Percentiles rank a stretch among this genome's conserved stretches.
phyloP scores from a whole-genome alignment of 2,113 vertebrate species.

The Entomyzon cyanotis region DNA sequence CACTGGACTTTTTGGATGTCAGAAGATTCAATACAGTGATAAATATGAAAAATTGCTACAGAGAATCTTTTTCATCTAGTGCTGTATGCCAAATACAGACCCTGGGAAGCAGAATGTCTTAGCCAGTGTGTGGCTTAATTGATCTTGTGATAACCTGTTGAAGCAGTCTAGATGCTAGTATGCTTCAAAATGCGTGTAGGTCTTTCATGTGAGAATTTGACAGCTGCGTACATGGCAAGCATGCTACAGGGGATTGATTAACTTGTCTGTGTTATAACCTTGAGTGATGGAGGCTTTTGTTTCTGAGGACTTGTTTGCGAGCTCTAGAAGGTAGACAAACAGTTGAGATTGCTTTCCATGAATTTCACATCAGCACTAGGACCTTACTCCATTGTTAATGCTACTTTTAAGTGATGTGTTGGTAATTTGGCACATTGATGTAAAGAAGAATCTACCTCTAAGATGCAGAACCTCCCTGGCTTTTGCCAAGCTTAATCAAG shows the following conservation, averaged over 20 bases:
- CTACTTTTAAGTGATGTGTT: not conserved
- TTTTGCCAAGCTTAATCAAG: not conserved
- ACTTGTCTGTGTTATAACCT: not conserved
- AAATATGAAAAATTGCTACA: not conserved
- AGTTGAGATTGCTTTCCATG: not conserved
- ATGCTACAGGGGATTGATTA: not conserved
- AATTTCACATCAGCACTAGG: not conserved
- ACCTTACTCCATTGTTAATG: not conserved
- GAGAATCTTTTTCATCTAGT: not conserved
- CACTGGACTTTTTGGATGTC: not conserved
- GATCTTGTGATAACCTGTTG: not conserved
- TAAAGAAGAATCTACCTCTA: not conserved
- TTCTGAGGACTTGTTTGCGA: not conserved
- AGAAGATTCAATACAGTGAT: not conserved
- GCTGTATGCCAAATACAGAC: fast-evolving
- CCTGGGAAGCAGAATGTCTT: not conserved
- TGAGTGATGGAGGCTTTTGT: not conserved
- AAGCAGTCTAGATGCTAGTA: not conserved
- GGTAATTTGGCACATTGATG: not conserved
- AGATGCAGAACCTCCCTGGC: not conserved
- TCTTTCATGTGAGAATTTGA: not conserved
- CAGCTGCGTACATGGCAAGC: not conserved
- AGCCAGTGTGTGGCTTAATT: not conserved
- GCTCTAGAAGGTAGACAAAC: not conserved
- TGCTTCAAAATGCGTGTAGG: not conserved